Base-by-base conservation (phyloP, 2,113 vertebrate genomes). In the Proteles cristata region DNA sequence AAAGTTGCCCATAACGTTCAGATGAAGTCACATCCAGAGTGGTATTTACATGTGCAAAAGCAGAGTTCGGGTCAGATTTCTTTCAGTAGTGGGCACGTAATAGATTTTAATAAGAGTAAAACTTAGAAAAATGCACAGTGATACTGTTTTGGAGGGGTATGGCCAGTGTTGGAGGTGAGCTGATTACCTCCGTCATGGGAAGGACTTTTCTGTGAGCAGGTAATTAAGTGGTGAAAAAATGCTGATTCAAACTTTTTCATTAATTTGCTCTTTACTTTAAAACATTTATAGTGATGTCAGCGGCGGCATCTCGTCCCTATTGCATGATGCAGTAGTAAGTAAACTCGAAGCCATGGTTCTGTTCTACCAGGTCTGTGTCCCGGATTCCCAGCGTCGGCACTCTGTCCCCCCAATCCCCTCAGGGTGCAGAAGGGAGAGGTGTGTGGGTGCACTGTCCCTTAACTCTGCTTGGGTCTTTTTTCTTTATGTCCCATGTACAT, bases 1-100 rank as follows among this genome's bases (percentile, higher is more conserved):
- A 96, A 85, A 95, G 33, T 68, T 31, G 69, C 93, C 86, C 95
- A 12, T 86, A 68, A 28, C 45, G 19, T 82, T 97, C 66, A 66
- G 26, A 19, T 58, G 58, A 94, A 96, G 55, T 94, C 7, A 0
- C 0, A 61, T 48, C 17, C 1, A 19, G 73, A 48, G 12, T 68
- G 63, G 61, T 63, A 16, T 87, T 53, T 71, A 12, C 55, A 23
- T 3, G 8, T 5, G 33, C 53, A 58, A 45, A 90, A 80, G 61
- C 10, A 31, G 50, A 48, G 31, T 45, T 55, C 76, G 50, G 81
- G 69, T 93, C 5, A 15, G 23, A 33, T 81, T 68, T 93, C 92
- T 94, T 80, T 58, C 94, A 61, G 68, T 73, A 21, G 33, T 31
- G n/a, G 71, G 19, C 35, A 17, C 35, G 11, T 25, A 31, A 11